Conservation (phyloP, 2,797 vertebrate genomes). For the Apogon hyalosoma region DNA sequence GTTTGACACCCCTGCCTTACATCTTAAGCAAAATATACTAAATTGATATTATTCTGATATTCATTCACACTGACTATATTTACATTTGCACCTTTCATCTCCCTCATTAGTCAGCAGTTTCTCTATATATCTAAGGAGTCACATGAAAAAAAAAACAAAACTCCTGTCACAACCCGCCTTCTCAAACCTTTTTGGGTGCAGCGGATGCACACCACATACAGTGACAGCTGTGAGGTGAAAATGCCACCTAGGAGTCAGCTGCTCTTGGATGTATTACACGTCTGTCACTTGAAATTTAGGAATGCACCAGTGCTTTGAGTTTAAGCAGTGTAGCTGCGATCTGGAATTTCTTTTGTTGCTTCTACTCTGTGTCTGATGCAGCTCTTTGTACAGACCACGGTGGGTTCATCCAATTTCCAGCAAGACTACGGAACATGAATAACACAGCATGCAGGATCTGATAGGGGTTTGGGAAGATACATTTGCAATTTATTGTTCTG, state of each 20-base stretch:
- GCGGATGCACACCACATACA: background rate
- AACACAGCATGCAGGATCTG: background rate
- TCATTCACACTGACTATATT: too few relatives aligned
- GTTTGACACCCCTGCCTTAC: too few relatives aligned
- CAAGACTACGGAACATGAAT: background rate
- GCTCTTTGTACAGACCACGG: background rate
- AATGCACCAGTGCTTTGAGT: slow-evolving; percentile 14
- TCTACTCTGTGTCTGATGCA: slow-evolving; percentile 23
- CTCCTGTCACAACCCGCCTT: slow-evolving; percentile 22
- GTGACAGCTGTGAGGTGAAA: background rate
- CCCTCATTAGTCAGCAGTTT: too few relatives aligned
- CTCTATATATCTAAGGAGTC: background rate
- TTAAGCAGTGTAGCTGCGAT: slow-evolving; percentile 12
- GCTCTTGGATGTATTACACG: slow-evolving; percentile 37
- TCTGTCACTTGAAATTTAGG: slow-evolving; percentile 42
- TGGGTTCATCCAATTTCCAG: slow-evolving; percentile 15
- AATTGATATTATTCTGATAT: too few relatives aligned
- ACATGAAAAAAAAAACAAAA: slow-evolving; percentile 5
- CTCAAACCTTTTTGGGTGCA: slow-evolving; percentile 15
- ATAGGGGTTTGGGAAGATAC: background rate
- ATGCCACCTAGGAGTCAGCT: slow-evolving; percentile 13
- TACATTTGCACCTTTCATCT: too few relatives aligned
- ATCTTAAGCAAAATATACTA: too few relatives aligned
- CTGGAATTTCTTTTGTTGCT: slow-evolving; percentile 42
- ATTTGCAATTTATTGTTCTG: background rate